Conservation (phyloP, 2,888 invertebrate species). For the Hofmannophila pseudospretella region DNA sequence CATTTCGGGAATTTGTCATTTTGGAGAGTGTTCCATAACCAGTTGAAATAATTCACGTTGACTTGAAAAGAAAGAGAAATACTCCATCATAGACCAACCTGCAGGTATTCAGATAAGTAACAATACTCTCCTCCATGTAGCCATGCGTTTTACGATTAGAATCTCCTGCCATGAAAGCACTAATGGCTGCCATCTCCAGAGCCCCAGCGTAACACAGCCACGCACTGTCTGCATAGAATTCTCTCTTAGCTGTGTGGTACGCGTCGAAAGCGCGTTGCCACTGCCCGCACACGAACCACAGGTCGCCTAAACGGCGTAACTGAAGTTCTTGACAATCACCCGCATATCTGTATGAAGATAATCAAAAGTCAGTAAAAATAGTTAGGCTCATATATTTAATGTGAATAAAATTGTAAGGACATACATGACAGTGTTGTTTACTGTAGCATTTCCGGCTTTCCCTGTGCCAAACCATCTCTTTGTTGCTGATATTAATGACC, state of each 20-base stretch:
- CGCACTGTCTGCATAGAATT: constrained; percentile 97
- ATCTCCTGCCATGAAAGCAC: constrained; percentile 93
- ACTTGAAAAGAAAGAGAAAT: too few species aligned
- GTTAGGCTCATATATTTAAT: not conserved
- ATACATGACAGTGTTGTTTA: constrained; percentile 90
- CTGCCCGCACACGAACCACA: constrained; percentile 97
- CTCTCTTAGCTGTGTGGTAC: constrained; percentile 97
- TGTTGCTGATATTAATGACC: constrained; percentile 95
- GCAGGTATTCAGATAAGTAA: constrained; percentile 93
- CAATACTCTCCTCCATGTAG: constrained; percentile 97
- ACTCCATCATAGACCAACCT: constrained; percentile 68
- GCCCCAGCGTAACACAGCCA: constrained; percentile 99
- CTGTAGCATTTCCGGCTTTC: constrained; percentile 87
- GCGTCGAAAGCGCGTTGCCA: constrained; percentile 94
- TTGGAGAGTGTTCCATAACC: too few species aligned
- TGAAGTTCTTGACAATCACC: constrained; percentile 94
- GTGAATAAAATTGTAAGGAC: constrained; percentile 37
- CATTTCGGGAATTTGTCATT: too few species aligned
- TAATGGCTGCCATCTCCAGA: constrained; percentile 95
- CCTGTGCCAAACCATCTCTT: constrained; percentile 96
- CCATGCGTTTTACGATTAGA: constrained; percentile 87
- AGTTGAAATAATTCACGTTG: too few species aligned
- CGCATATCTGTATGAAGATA: constrained; percentile 82
- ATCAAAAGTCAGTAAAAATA: not conserved
- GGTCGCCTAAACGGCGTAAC: constrained; percentile 93